Evolutionary conservation across 1,140 invertebrate species (phyloP).

Genomic region (Cydia strobilella): DNA sequence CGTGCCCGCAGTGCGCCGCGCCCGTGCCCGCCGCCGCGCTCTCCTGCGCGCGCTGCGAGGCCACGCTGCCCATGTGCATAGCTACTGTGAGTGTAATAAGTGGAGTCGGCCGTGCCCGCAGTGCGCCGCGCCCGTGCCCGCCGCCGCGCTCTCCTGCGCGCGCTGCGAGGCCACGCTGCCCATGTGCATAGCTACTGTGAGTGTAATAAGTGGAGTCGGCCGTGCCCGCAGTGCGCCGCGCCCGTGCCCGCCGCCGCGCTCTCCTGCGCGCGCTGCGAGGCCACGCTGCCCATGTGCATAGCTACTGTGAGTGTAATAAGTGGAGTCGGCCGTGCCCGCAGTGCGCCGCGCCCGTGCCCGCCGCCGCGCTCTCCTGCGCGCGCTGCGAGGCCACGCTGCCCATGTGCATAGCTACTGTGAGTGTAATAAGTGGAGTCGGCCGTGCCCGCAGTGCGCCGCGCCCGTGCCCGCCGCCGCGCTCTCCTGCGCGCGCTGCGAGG

Average conservation of each 20-base stretch:
- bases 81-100: no score
- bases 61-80: no score
- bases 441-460: slow-evolving; percentile 81
- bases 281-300: slow-evolving; percentile 95
- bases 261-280: slow-evolving; percentile 93
- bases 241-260: slow-evolving; percentile 88
- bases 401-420: slow-evolving; percentile 96
- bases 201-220: slow-evolving; percentile 46
- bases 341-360: slow-evolving; percentile 91
- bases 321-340: slow-evolving; percentile 85
- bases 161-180: slow-evolving; percentile 95
- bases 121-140: slow-evolving; percentile 91
- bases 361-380: slow-evolving; percentile 86
- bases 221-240: slow-evolving; percentile 94
- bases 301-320: slow-evolving; percentile 86
- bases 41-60: no score
- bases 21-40: no score
- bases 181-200: slow-evolving; percentile 96
- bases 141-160: slow-evolving; percentile 86
- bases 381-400: slow-evolving; percentile 95
- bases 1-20: no score
- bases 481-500: slow-evolving; percentile 93
- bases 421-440: slow-evolving; percentile 33
- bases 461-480: slow-evolving; percentile 85
- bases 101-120: no score